Evolutionary conservation across 2,888 invertebrate species (phyloP), one percentile per base, ranked within the genome.

Genomic region (Acleris cristana): DNA sequence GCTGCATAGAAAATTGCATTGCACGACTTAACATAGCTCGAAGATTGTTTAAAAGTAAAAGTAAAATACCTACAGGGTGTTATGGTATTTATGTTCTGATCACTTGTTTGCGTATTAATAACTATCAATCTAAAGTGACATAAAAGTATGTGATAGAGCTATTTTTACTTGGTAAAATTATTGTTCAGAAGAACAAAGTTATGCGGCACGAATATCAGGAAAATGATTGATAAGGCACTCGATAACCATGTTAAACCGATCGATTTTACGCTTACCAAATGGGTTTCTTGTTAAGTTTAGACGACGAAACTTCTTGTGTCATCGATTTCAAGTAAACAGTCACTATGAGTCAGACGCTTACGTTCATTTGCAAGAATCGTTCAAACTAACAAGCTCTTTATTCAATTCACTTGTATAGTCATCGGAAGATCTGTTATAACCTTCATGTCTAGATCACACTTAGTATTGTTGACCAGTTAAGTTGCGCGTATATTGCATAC

Each of bases 251-350:
- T 19, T 23, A n/a, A 48, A 53, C 34, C 19, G 10, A 64, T 65
- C 45, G 54, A 54, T 55, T 65, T 65, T 59, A 49, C 54, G 10
- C n/a, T 40, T 12, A 16, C 59, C 40, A 34, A 66, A 66, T 48
- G 30, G 56, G 57, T 62, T 66, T 62, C 66, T 66, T 52, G 56
- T 52, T 52, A 66, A 66, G 55, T 61, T 59, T 55, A 55, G 60
- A 66, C 61, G 66, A 66, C 56, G 45, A 66, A 62, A 66, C 61
- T 40, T 44, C 52, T 57, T 61, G 52, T 66, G 66, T 66, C 66
- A 57, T 61, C 56, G 18, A 45, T 61, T 52, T 34, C 40, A 52
- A 45, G 66, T 62, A 52, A 61, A 56, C 56, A 66, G 18, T 6
- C 16, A 26, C 23, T 44, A 18, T 62, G 66, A 66, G 45, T 66